A percentile compares a stretch with the other conserved stretches of the same genome.
These are phyloP conservation scores for Plumapathes pennacea DNA, from an alignment of 92 coral and sea anemone species.

Conservation along the genomic window DNA sequence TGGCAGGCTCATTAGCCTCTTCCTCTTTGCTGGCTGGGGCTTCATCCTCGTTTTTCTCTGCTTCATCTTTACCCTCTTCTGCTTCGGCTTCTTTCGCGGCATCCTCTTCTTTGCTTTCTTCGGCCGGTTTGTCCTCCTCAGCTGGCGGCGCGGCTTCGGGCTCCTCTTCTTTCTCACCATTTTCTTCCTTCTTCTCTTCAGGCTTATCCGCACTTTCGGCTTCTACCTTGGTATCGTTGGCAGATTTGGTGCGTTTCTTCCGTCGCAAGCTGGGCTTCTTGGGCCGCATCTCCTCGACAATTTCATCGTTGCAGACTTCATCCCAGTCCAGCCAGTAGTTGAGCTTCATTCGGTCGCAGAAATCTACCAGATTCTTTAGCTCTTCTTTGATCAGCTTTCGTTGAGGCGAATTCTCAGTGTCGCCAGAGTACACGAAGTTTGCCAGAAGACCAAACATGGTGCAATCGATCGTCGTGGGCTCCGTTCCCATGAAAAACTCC, in stretches of 20 bases:
- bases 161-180: slow-evolving; percentile 37
- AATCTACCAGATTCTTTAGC: slow-evolving; percentile 73
- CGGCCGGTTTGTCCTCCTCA: slow-evolving; percentile 50
- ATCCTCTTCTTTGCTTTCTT: slow-evolving; percentile 24
- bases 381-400: slow-evolving; percentile 80
- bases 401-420: slow-evolving; percentile 90
- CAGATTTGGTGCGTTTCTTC: slow-evolving; percentile 68
- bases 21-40: slow-evolving; percentile 35
- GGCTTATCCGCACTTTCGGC: slow-evolving; percentile 47
- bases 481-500: slow-evolving; percentile 90
- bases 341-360: slow-evolving; percentile 94
- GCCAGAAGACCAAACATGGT: slow-evolving; percentile 95
- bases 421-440: slow-evolving; percentile 79
- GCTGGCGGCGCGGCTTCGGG: slow-evolving; percentile 42
- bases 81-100: slow-evolving; percentile 45
- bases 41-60: slow-evolving; percentile 70
- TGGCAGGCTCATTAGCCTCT: slow-evolving; percentile 32
- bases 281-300: slow-evolving; percentile 83
- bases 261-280: slow-evolving; percentile 76
- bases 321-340: slow-evolving; percentile 91
- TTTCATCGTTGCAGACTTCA: slow-evolving; percentile 87
- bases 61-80: slow-evolving; percentile 64
- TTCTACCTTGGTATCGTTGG: slow-evolving; percentile 54
- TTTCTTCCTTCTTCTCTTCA: slow-evolving; percentile 41
- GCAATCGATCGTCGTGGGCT: slow-evolving; percentile 91